Evolutionary conservation across 2,888 invertebrate species (phyloP).

Genomic region (Drosophila neonasuta): DNA sequence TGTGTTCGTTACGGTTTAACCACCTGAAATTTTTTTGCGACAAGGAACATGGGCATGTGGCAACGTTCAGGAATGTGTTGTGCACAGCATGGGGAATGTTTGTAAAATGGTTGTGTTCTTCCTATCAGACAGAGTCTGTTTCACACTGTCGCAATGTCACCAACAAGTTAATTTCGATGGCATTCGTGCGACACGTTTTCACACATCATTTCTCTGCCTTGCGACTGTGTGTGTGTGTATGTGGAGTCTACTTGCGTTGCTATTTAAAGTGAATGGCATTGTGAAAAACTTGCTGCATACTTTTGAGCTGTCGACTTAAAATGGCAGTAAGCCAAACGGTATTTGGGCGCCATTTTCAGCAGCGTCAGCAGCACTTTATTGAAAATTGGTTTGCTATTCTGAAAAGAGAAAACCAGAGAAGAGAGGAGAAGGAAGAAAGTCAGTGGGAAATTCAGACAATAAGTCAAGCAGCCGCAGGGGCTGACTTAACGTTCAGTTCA

Average conservation of each 20-base stretch:
- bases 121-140: slow-evolving; percentile 48
- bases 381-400: slow-evolving; percentile 35
- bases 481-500: slow-evolving; percentile 33
- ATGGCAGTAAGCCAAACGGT: slow-evolving; percentile 13
- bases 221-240: background rate
- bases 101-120: slow-evolving; percentile 59
- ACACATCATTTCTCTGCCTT: slow-evolving; percentile 38
- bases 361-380: slow-evolving; percentile 42
- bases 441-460: slow-evolving; percentile 12
- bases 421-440: no score
- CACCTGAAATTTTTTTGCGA: slow-evolving; percentile 7
- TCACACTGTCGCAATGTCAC: slow-evolving; percentile 52
- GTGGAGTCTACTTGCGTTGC: slow-evolving; percentile 6
- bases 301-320: slow-evolving; percentile 32
- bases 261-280: slow-evolving; percentile 41
- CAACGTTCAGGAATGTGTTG: slow-evolving; percentile 20
- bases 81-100: slow-evolving; percentile 27
- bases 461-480: slow-evolving; percentile 17
- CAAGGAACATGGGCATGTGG: background rate
- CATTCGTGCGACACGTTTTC: slow-evolving; percentile 44
- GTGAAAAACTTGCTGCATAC: slow-evolving; percentile 40
- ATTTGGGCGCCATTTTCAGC: slow-evolving; percentile 26
- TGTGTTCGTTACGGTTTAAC: slow-evolving; percentile 9
- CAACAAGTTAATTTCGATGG: slow-evolving; percentile 69
- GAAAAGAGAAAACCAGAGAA: background rate